Percentiles rank a stretch among this genome's conserved stretches.
These are phyloP conservation scores for Latheticus oryzae DNA, from an alignment of 2,888 invertebrate genomes.

Conservation along the genomic window DNA sequence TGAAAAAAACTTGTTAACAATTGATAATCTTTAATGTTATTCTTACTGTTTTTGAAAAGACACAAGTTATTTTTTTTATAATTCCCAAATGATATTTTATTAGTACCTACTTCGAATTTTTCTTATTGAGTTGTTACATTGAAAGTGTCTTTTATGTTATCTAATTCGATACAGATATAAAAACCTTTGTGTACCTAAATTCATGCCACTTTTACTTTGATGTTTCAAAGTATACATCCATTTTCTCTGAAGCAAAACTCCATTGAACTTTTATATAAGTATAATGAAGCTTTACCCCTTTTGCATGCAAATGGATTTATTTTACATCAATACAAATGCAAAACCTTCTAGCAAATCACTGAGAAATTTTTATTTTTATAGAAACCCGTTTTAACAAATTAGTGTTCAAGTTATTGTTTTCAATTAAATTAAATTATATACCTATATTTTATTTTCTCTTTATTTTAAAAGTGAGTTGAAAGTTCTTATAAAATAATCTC, in stretches of 20 bases:
- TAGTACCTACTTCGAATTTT: background rate
- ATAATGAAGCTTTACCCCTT: slow-evolving; percentile 31
- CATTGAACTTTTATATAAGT: slow-evolving; percentile 22
- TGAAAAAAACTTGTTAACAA: background rate
- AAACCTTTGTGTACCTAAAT: slow-evolving; percentile 15
- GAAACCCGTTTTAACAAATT: background rate
- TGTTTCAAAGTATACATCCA: slow-evolving; percentile 14
- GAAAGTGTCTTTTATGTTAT: slow-evolving; percentile 1
- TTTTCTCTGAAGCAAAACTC: slow-evolving; percentile 29
- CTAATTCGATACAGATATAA: slow-evolving; percentile 5
- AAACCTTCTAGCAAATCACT: slow-evolving; percentile 10
- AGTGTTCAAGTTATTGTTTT: slow-evolving; percentile 1
- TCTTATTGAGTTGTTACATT: slow-evolving; percentile 10
- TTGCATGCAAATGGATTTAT: slow-evolving; percentile 19
- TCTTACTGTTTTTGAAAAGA: too few species aligned
- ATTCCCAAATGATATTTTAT: too few species aligned
- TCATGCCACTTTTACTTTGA: slow-evolving; percentile 27
- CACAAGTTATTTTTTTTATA: too few species aligned
- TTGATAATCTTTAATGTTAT: background rate
- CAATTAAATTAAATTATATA: too few species aligned
- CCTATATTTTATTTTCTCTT: too few species aligned
- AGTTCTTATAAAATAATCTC: too few species aligned
- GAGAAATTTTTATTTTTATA: slow-evolving; percentile 1
- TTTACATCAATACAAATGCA: slow-evolving; percentile 15
- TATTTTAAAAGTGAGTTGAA: too few species aligned